phyloP scores from a whole-genome alignment of 2,888 invertebrate genomes.

The Ormyrus labotus region DNA sequence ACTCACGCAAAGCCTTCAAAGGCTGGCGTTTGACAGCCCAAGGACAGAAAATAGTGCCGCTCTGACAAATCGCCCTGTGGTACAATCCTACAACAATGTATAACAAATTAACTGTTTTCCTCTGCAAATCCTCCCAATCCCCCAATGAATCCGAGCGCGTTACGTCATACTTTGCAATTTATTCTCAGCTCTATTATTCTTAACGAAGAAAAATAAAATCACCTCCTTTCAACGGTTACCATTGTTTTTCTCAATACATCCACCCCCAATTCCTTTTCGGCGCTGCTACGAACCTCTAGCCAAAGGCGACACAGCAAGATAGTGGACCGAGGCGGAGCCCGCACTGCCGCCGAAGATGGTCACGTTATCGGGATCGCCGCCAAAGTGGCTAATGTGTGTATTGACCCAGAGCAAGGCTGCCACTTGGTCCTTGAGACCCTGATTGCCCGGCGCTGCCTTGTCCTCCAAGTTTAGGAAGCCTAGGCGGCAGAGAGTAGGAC shows the following conservation, averaged over 20 bases:
- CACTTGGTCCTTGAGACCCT: slow-evolving; percentile 63
- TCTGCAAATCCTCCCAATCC: too few species aligned
- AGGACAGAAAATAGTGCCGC: slow-evolving; percentile 62
- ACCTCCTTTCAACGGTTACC: too few species aligned
- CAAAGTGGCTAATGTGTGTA: neutral
- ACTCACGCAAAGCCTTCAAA: too few species aligned
- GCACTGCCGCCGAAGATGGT: slow-evolving; percentile 64
- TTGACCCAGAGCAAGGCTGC: neutral
- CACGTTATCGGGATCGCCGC: slow-evolving; percentile 55
- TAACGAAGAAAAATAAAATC: too few species aligned
- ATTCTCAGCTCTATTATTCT: too few species aligned
- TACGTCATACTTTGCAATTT: too few species aligned
- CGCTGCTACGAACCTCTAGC: slow-evolving; percentile 49
- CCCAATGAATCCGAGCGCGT: too few species aligned
- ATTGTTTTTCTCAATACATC: too few species aligned
- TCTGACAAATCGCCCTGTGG: slow-evolving; percentile 69
- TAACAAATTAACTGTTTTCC: too few species aligned
- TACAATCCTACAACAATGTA: slow-evolving; percentile 63
- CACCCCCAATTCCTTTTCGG: too few species aligned
- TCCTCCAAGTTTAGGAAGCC: slow-evolving; percentile 60
- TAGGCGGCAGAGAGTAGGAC: neutral
- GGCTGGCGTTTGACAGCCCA: slow-evolving; percentile 55
- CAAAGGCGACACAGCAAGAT: slow-evolving; percentile 57
- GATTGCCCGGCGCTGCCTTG: slow-evolving; percentile 61
- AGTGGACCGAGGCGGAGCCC: slow-evolving; percentile 61